Conservation (phyloP, 2,113 vertebrate genomes). For the Pavo muticus region DNA sequence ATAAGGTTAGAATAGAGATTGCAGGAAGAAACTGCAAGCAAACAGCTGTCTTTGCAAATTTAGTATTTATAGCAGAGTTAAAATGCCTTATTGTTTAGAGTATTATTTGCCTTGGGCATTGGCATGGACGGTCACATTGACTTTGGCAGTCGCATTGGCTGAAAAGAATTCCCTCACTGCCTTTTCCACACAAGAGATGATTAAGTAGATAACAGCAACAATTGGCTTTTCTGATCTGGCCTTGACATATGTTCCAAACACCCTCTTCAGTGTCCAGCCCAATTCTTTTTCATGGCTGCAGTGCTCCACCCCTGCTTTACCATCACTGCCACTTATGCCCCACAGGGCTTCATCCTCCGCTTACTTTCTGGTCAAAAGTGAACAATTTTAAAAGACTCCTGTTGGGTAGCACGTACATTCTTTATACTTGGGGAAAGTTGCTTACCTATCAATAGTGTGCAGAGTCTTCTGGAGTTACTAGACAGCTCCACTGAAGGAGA, state of each 20-base stretch:
- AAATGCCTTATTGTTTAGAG: constrained; percentile 57
- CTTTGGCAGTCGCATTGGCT: constrained; percentile 25
- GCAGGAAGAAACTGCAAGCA: neutral
- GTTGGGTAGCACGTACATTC: neutral
- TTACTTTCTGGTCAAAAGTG: neutral
- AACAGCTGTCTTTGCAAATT: constrained; percentile 26
- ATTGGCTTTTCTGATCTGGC: constrained; percentile 49
- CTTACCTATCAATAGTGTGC: neutral
- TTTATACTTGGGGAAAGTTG: neutral
- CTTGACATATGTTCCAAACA: constrained; percentile 36
- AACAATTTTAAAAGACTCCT: neutral
- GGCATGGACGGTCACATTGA: neutral
- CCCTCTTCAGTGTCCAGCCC: neutral
- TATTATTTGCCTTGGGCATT: constrained; percentile 60
- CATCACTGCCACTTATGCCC: neutral
- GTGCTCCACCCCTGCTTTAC: neutral
- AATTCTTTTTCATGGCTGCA: neutral
- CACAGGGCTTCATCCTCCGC: neutral
- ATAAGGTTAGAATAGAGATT: neutral
- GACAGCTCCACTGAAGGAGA: neutral
- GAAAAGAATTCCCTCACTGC: constrained; percentile 61
- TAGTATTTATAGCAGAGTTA: constrained; percentile 36
- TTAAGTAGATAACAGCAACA: constrained; percentile 63
- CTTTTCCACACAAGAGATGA: constrained; percentile 49
- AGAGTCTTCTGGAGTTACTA: neutral